phyloP scores from a whole-genome alignment of 2,113 vertebrate genomes.

The Cepphus grylle region DNA sequence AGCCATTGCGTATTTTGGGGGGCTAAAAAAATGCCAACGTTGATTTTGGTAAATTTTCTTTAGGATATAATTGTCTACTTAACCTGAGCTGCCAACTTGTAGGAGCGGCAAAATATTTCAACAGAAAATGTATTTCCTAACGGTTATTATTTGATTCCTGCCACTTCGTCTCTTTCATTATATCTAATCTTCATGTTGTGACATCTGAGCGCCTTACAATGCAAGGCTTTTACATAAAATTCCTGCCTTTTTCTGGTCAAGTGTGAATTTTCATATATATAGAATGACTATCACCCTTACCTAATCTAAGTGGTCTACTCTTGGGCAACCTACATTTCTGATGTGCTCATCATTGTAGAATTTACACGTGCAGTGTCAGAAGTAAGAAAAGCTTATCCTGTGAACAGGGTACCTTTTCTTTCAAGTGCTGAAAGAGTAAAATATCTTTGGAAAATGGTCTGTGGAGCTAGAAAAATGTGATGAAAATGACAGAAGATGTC shows the following conservation, averaged over 20 bases:
- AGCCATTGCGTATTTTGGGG: background rate
- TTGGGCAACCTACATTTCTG: background rate
- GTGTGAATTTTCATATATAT: background rate
- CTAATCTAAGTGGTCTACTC: background rate
- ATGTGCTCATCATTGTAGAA: background rate
- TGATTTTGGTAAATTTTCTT: background rate
- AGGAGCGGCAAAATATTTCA: background rate
- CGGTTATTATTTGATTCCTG: background rate
- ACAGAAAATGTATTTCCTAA: background rate
- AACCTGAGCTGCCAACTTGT: background rate
- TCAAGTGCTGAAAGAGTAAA: background rate
- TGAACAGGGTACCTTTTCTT: background rate
- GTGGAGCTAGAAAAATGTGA: background rate
- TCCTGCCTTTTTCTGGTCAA: background rate
- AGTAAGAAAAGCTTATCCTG: background rate
- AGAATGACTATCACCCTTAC: background rate
- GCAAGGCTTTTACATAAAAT: background rate
- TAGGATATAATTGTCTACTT: background rate
- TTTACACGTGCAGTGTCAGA: background rate
- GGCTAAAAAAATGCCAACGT: background rate
- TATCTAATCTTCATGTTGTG: background rate
- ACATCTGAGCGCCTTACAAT: background rate
- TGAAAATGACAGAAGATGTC: background rate
- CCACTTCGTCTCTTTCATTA: background rate
- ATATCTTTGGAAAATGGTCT: background rate